Evolutionary conservation across 1,140 invertebrate species (phyloP).

Genomic region (Drosophila kanapiae): DNA sequence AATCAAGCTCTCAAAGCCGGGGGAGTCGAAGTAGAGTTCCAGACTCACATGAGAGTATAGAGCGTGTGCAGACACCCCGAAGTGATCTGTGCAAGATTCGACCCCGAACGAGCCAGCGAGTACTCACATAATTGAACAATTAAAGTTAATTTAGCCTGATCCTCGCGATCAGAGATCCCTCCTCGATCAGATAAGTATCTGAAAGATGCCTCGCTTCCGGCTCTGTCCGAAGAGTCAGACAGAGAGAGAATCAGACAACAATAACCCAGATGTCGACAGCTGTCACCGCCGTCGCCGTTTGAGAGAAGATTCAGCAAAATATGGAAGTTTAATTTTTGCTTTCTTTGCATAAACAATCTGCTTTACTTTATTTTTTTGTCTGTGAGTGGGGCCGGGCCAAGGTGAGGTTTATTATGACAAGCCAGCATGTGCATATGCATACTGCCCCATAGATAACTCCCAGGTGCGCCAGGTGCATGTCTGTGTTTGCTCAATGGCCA

Average conservation of each 20-base stretch:
- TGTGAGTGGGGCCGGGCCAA: constrained; percentile 67
- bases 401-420: constrained; percentile 69
- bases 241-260: constrained; percentile 20
- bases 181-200: constrained; percentile 46
- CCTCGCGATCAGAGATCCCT: constrained; percentile 49
- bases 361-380: constrained; percentile 4
- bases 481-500: constrained; percentile 44
- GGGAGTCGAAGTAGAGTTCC: background rate
- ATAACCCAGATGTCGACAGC: constrained; percentile 47
- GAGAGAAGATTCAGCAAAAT: constrained; percentile 31
- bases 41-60: background rate
- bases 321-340: constrained; percentile 34
- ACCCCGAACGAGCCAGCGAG: background rate
- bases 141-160: constrained; percentile 71
- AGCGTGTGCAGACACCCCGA: constrained; percentile 29
- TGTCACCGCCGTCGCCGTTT: constrained; percentile 24
- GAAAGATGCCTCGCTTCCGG: constrained; percentile 49
- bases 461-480: constrained; percentile 60
- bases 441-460: background rate
- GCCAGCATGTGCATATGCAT: constrained; percentile 33
- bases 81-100: constrained; percentile 5
- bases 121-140: constrained; percentile 64
- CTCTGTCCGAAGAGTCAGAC: background rate
- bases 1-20: constrained; percentile 19
- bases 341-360: constrained; percentile 26